Percentiles rank a stretch among this genome's conserved stretches.
Evolutionary conservation across 2,797 vertebrate species (phyloP).

Genomic region (Triplophysa bombifrons): DNA sequence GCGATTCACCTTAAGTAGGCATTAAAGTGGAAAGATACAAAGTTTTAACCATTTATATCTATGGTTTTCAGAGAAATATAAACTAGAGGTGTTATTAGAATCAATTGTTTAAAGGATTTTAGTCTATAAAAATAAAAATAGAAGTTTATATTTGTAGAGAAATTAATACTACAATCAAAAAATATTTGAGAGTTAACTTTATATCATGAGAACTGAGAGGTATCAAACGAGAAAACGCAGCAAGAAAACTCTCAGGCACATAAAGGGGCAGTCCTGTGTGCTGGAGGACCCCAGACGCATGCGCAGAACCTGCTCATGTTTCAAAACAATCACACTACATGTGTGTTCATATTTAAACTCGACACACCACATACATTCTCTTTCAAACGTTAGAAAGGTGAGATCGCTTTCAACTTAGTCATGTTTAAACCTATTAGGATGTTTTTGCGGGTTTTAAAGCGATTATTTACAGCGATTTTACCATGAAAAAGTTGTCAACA

Average conservation of each 20-base stretch:
- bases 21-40: no score
- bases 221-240: neutral
- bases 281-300: slow-evolving; percentile 17
- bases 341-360: neutral
- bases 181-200: no score
- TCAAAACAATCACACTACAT: neutral
- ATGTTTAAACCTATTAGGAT: no score
- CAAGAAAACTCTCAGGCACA: neutral
- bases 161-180: no score
- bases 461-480: neutral
- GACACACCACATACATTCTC: neutral
- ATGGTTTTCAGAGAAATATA: no score
- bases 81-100: no score
- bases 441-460: no score
- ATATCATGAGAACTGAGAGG: neutral
- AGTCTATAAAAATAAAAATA: no score
- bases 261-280: neutral
- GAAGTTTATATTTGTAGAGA: no score
- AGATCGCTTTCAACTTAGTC: neutral
- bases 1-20: no score
- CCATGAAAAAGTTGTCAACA: neutral
- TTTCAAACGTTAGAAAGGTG: neutral
- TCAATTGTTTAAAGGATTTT: no score
- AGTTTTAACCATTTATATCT: no score
- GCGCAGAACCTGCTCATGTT: neutral